Base-by-base conservation (phyloP, 2,888 invertebrate genomes). In the Ischnura elegans region DNA sequence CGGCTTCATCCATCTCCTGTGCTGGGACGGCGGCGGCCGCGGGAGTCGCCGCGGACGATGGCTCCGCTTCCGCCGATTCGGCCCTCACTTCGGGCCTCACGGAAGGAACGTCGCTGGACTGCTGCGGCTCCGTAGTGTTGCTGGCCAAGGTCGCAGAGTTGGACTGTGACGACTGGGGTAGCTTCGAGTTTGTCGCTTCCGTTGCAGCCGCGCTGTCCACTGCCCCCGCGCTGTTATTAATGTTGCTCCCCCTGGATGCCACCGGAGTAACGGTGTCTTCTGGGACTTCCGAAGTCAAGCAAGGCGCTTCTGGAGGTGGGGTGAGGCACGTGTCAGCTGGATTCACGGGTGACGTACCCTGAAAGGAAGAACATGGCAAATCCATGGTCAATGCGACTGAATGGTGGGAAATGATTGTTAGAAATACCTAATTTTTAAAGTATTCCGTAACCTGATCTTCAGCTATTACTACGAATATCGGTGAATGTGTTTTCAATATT, bases 291-390 rank as follows among this genome's bases (percentile, higher is more conserved):
- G 95, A 94, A 94, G 95, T 95, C 93, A 95, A 47, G 85, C 97
- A 96, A 0, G 96, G 96, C 0, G 97, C 96, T 94, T 97, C 97
- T 0, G 97, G 97, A 0, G 97, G 97, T 0, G 97, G 97, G 0
- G 97, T 97, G 42, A 97, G 96, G 94, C 97, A 97, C 94, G 97
- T 97, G 45, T 94, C 94, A 25, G 95, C 95, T 42, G 96, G 96
- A 13, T 96, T 96, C 95, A 96, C 96, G 3, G 96, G 96, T 1
- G 96, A 96, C 3, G 96, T 96, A 0, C 96, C 96, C 95, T 96
- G 94, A 87, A 93, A 94, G 87, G 19, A 87, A 29, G 93, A 85
- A 61, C 2, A 90, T 16, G 93, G 42, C 4, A 84, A 46, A 36
- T n/a, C 25, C 55, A 6, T 85, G 43, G 25, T 76, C 36, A 25